Evolutionary conservation across 2,113 vertebrate genomes (phyloP), one percentile per base, ranked within the genome.

Genomic region (Siphamia tubifer): DNA sequence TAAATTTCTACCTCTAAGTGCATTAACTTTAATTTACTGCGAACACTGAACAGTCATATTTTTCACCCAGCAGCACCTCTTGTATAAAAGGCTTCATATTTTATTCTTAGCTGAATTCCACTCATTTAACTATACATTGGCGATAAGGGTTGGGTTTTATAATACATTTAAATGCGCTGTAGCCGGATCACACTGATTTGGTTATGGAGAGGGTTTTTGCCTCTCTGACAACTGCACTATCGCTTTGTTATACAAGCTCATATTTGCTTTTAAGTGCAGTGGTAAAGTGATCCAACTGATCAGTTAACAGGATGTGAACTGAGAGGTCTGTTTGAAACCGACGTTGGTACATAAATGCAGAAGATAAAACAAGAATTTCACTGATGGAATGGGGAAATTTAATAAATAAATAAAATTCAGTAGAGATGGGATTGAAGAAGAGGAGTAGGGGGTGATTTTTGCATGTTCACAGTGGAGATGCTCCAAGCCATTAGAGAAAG

Each of bases 171-270:
- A 47, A 71, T 56, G 24, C 56, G 28, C 47, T 49, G 32, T 11
- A 70, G 45, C 64, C 17, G 57, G 35, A 44, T 52, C 54, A 16
- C 16, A 24, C 49, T 67, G 54, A 74, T 62, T 49, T 44, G 62
- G 63, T 75, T 70, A 73, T 58, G 30, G 36, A 31, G 35, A 16
- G 55, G 42, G 34, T 39, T 74, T 68, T 66, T 77, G 67, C 75
- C 69, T 74, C 4, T 34, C 17, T 20, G 44, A 24, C 45, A 19
- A 12, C 39, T 42, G 5, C 17, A 4, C 31, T 10, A 19, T 47
- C 55, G 35, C 19, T 30, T 9, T 21, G 11, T 34, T 55, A 21
- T n/a, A 56, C 45, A 43, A 16, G 42, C 60, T 47, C 27, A 38
- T 47, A 19, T 27, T 35, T 71, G 51, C 30, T 45, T 7, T 31